Percentiles rank a stretch among this genome's conserved stretches.
phyloP scores from a whole-genome alignment of 2,888 invertebrate genomes.

The Crepidodera aurea region DNA sequence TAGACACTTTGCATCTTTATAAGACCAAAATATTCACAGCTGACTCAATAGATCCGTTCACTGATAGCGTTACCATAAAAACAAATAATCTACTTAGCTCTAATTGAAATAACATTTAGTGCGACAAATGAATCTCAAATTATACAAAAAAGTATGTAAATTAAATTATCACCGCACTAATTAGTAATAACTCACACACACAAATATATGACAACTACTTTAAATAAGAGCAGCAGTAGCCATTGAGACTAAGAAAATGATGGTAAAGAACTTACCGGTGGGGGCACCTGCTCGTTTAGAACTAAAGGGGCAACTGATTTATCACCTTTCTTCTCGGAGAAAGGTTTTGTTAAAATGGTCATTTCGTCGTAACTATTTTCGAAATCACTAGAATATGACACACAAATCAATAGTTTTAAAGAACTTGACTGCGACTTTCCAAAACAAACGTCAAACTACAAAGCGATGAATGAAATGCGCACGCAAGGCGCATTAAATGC shows the following conservation, averaged over 20 bases:
- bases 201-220: slow-evolving; percentile 13
- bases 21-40: no score
- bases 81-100: no score
- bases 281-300: slow-evolving; percentile 62
- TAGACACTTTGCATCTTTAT: no score
- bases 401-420: slow-evolving; percentile 15
- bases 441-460: slow-evolving; percentile 15
- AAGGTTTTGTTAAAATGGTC: slow-evolving; percentile 82
- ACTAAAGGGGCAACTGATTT: slow-evolving; percentile 73
- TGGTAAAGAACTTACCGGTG: slow-evolving; percentile 53
- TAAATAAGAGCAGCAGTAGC: background rate
- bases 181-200: no score
- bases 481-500: background rate
- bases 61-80: no score
- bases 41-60: no score
- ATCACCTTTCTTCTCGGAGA: slow-evolving; percentile 75
- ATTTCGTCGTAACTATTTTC: slow-evolving; percentile 60
- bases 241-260: background rate
- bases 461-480: background rate
- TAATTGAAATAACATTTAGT: no score
- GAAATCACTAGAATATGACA: slow-evolving; percentile 8
- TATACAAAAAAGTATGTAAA: no score
- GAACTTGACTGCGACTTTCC: slow-evolving; percentile 3
- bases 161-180: no score
- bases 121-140: no score